A percentile compares a stretch with the other conserved stretches of the same genome.
Evolutionary conservation across 2,888 invertebrate genomes (phyloP).

Genomic region (Bellardia pandia): DNA sequence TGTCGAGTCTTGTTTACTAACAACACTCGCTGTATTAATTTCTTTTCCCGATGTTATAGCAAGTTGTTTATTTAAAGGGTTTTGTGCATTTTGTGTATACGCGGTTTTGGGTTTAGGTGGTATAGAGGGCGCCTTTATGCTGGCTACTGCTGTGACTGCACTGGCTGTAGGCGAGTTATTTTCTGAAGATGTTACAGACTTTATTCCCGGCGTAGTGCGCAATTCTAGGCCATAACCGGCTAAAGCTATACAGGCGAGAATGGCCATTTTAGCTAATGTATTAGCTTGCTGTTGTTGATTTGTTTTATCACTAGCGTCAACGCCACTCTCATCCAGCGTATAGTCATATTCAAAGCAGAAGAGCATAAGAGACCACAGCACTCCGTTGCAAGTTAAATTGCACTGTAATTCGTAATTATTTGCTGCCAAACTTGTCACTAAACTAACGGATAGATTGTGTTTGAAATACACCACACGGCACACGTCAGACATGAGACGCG

Average conservation of each 20-base stretch:
- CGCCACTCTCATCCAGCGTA: conserved; percentile 98
- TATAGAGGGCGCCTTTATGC: conserved; percentile 57
- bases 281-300: conserved; percentile 98
- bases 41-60: conserved; percentile 77
- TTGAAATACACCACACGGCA: conserved; percentile 94
- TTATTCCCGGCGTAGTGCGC: conserved; percentile 74
- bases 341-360: conserved; percentile 98
- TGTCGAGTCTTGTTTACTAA: conserved; percentile 79
- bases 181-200: conserved; percentile 57
- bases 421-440: conserved; percentile 93
- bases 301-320: conserved; percentile 91
- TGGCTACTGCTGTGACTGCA: conserved; percentile 44
- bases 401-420: conserved; percentile 92
- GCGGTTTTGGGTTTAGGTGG: conserved; percentile 74
- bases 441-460: conserved; percentile 96
- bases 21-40: conserved; percentile 58
- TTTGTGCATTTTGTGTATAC: conserved; percentile 84
- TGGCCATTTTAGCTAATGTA: conserved; percentile 93
- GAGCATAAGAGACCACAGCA: conserved; percentile 95
- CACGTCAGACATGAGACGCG: conserved; percentile 94
- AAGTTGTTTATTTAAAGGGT: conserved; percentile 83
- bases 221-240: conserved; percentile 87
- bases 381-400: conserved; percentile 93
- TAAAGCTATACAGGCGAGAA: conserved; percentile 92
- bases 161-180: conserved; percentile 66